Evolutionary conservation across 64 coral and sea anemone genomes (phyloP).

Genomic region (Dendrophyllia cribrosa): DNA sequence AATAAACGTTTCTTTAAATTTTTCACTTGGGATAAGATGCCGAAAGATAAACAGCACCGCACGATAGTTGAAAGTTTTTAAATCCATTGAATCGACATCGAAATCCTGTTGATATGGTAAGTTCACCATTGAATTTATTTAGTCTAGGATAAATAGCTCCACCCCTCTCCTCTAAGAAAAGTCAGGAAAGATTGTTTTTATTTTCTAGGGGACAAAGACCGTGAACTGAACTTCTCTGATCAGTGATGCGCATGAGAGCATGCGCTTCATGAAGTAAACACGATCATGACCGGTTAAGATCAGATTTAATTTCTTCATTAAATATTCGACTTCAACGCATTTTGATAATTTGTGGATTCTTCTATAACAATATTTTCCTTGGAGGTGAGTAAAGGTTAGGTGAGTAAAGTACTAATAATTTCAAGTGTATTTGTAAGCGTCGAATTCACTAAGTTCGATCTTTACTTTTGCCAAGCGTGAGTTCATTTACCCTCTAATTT

Average conservation of each 20-base stretch:
- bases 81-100: too few relatives aligned
- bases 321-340: conserved; percentile 42
- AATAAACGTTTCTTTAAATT: too few relatives aligned
- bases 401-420: conserved; percentile 11
- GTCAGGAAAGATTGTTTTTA: not conserved
- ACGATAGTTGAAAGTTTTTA: too few relatives aligned
- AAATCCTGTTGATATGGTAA: too few relatives aligned
- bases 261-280: not conserved
- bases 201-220: not conserved
- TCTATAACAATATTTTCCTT: conserved; percentile 39
- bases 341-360: conserved; percentile 43
- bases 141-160: too few relatives aligned
- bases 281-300: not conserved
- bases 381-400: conserved; percentile 48
- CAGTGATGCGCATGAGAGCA: conserved; percentile 17
- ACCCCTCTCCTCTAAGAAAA: not conserved
- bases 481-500: not conserved
- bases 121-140: too few relatives aligned
- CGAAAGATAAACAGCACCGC: too few relatives aligned
- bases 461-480: not conserved
- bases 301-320: conserved; percentile 25
- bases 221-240: not conserved
- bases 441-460: not conserved
- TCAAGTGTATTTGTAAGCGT: not conserved
- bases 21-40: too few relatives aligned